These are phyloP conservation scores for Alces alces DNA, from an alignment of 2,113 vertebrate species.

Conservation along the genomic window DNA sequence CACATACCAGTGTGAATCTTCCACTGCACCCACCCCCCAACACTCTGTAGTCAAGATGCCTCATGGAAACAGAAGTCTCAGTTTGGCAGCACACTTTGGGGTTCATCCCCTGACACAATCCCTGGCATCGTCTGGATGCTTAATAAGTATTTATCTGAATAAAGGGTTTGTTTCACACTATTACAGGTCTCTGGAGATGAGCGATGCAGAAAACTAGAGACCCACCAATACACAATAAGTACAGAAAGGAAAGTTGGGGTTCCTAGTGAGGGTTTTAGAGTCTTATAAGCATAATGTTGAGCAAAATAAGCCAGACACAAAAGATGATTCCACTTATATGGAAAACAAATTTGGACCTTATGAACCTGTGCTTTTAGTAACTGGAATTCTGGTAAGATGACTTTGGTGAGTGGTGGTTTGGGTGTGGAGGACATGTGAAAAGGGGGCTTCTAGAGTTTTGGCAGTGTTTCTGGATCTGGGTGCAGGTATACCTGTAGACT, in stretches of 20 bases:
- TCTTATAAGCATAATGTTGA: background rate
- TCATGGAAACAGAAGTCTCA: background rate
- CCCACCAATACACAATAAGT: background rate
- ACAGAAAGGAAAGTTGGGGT: background rate
- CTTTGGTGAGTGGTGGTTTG: background rate
- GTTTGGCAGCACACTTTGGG: background rate
- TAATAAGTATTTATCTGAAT: background rate
- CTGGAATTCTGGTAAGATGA: no score
- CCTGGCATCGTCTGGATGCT: background rate
- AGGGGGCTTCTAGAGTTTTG: background rate
- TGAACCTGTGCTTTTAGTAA: background rate
- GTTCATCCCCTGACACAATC: background rate
- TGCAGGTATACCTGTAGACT: background rate
- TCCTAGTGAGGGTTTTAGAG: background rate
- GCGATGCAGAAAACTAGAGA: background rate
- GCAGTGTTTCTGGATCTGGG: background rate
- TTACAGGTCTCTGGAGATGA: background rate
- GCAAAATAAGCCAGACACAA: background rate
- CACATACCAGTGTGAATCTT: background rate
- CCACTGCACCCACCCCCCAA: background rate
- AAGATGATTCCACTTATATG: background rate
- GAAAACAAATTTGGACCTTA: background rate
- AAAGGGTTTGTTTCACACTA: background rate
- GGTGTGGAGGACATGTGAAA: background rate
- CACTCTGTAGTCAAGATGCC: background rate